These are phyloP conservation scores for Ptychobarbus kaznakovi DNA, from an alignment of 2,797 vertebrate species.

Conservation along the genomic window DNA sequence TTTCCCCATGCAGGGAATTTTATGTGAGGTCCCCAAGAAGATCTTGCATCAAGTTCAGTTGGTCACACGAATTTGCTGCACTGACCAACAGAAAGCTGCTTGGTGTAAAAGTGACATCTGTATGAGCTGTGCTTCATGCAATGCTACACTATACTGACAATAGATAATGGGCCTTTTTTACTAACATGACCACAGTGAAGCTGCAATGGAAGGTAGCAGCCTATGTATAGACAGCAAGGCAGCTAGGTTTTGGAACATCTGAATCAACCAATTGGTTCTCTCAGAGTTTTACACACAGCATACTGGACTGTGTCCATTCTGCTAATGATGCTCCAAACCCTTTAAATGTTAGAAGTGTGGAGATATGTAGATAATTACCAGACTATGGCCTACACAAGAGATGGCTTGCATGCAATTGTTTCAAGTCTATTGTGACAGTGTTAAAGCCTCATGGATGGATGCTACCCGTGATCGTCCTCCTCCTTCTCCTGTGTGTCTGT, in stretches of 20 bases:
- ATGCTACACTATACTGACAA: background rate
- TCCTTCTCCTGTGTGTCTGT: constrained; percentile 64
- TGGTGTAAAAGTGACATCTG: too few relatives aligned
- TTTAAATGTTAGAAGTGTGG: constrained; percentile 20
- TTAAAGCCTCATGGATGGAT: constrained; percentile 31
- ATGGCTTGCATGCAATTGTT: constrained; percentile 41
- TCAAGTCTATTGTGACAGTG: constrained; percentile 36
- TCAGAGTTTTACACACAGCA: constrained; percentile 48
- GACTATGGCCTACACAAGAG: constrained; percentile 17
- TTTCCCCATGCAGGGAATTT: background rate
- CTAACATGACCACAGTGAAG: background rate
- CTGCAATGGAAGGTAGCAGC: background rate
- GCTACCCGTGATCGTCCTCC: constrained; percentile 46
- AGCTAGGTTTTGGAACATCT: background rate
- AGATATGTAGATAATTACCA: constrained; percentile 18
- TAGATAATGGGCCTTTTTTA: background rate
- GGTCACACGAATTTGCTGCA: too few relatives aligned
- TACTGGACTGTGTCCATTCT: constrained; percentile 72
- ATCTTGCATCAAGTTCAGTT: too few relatives aligned
- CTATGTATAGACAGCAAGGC: background rate
- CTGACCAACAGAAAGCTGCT: too few relatives aligned
- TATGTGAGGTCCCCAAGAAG: too few relatives aligned
- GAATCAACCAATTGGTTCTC: background rate
- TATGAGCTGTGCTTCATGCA: too few relatives aligned
- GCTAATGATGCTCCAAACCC: constrained; percentile 64